Percentiles rank a stretch among this genome's conserved stretches.
Evolutionary conservation across 2,888 invertebrate genomes (phyloP).

Genomic region (Idaea aversata): DNA sequence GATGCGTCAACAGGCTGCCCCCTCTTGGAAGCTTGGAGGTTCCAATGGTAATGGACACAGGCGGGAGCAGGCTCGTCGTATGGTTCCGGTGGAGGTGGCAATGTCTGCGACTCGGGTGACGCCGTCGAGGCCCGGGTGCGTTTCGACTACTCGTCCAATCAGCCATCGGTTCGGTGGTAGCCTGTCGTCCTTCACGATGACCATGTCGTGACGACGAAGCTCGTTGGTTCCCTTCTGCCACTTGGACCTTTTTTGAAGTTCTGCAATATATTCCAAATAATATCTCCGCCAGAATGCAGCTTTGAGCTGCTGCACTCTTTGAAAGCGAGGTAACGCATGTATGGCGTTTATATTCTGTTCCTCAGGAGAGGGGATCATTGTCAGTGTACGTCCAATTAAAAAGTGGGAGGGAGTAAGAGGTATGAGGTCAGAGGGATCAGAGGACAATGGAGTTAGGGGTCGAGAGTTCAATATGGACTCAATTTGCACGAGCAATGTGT

Average conservation of each 20-base stretch:
- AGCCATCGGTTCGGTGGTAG: slow-evolving; percentile 1
- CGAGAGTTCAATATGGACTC: slow-evolving; percentile 18
- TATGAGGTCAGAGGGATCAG: slow-evolving; percentile 13
- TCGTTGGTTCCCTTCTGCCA: background rate
- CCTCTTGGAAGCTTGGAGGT: too few relatives aligned
- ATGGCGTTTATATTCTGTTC: background rate
- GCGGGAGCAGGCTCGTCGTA: background rate
- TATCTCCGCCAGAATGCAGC: background rate
- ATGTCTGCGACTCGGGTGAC: background rate
- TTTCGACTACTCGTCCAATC: background rate
- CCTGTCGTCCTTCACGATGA: background rate
- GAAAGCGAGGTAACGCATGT: background rate
- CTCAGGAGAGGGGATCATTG: background rate
- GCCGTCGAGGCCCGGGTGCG: background rate
- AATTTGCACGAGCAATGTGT: slow-evolving; percentile 21
- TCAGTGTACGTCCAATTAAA: slow-evolving; percentile 3
- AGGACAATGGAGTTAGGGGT: slow-evolving; percentile 15
- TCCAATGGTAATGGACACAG: slow-evolving; percentile 1
- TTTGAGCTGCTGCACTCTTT: background rate
- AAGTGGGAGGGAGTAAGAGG: slow-evolving; percentile 4
- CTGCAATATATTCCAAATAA: background rate
- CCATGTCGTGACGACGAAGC: background rate
- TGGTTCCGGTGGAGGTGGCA: background rate
- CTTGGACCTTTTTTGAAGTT: background rate
- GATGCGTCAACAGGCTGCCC: too few relatives aligned